phyloP scores from a whole-genome alignment of 2,113 vertebrate species.

The Brienomyrus longianalis region DNA sequence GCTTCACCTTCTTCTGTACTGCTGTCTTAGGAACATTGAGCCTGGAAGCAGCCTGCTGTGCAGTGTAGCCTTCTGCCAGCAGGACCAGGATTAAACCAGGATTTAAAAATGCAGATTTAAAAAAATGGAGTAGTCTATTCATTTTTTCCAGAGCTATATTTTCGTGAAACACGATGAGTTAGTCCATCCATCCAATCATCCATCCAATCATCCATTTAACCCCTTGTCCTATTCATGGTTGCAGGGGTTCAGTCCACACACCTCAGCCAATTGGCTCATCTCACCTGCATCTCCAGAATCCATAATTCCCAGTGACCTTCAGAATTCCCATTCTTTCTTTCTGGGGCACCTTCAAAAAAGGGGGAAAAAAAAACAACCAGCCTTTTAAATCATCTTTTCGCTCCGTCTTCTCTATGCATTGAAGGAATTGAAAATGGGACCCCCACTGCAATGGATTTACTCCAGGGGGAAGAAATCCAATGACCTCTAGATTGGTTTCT shows the following conservation, averaged over 20 bases:
- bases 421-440: neutral
- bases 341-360: neutral
- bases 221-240: neutral
- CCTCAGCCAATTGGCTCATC: neutral
- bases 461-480: neutral
- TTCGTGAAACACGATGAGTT: neutral
- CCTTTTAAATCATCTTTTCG: neutral
- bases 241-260: neutral
- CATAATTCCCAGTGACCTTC: neutral
- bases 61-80: too few species aligned
- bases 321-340: neutral
- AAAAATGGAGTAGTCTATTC: too few species aligned
- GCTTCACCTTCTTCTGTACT: too few species aligned
- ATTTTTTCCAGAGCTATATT: neutral
- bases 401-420: neutral
- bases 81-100: too few species aligned
- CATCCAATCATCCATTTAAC: neutral
- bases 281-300: neutral
- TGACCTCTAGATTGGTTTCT: neutral
- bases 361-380: neutral
- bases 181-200: neutral
- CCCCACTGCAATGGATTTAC: neutral
- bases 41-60: too few species aligned
- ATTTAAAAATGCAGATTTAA: too few species aligned
- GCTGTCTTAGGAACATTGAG: too few species aligned